A percentile compares a stretch with the other conserved stretches of the same genome.
phyloP scores from a whole-genome alignment of 2,888 invertebrate genomes.

The Dexiosoma caninum region DNA sequence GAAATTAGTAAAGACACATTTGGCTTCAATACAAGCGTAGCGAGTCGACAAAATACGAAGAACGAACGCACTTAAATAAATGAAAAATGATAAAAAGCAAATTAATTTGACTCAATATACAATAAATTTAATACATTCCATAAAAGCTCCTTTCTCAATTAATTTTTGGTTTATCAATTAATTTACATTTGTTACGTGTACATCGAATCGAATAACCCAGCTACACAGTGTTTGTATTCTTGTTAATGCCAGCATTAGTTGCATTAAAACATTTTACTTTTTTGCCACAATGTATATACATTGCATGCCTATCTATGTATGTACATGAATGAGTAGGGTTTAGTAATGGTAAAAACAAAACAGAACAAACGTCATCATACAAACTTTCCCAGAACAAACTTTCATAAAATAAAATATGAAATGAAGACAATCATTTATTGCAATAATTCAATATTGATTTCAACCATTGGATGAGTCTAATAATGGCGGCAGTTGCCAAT shows the following conservation, averaged over 20 bases:
- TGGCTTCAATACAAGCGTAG: conserved; percentile 40
- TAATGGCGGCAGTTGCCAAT: conserved; percentile 59
- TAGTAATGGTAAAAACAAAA: conserved; percentile 44
- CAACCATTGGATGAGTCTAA: conserved; percentile 56
- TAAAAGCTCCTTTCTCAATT: conserved; percentile 70
- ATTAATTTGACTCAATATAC: conserved; percentile 56
- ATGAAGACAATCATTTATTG: conserved; percentile 53
- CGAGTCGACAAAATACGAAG: conserved; percentile 3
- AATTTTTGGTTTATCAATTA: conserved; percentile 78
- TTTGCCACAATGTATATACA: conserved; percentile 13
- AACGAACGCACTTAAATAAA: not conserved
- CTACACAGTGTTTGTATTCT: not conserved
- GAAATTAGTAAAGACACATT: conserved; percentile 47
- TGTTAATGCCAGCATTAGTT: conserved; percentile 1
- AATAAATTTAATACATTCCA: conserved; percentile 62
- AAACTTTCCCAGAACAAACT: not conserved
- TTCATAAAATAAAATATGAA: not conserved
- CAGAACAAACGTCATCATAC: no score
- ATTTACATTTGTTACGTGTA: conserved; percentile 69
- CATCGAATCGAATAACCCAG: not conserved
- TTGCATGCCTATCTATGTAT: not conserved
- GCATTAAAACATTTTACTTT: conserved; percentile 13
- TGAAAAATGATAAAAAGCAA: conserved; percentile 21
- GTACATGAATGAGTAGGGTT: not conserved
- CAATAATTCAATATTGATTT: conserved; percentile 64